Percentiles rank a stretch among this genome's conserved stretches.
Evolutionary conservation across 2,113 vertebrate genomes (phyloP).

Genomic region (Bungarus multicinctus): DNA sequence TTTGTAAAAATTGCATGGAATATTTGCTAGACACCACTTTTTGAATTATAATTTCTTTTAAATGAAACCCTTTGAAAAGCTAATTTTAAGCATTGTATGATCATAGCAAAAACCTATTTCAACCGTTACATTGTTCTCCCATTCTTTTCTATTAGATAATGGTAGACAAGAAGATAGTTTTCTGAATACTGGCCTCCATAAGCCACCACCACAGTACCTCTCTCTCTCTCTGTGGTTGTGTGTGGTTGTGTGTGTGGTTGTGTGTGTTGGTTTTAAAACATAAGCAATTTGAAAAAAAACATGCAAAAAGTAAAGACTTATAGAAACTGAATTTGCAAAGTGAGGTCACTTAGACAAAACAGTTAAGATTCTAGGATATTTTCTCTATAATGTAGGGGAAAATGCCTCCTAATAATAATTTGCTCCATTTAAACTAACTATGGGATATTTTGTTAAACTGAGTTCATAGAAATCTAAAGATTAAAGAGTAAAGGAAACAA

Average conservation of each 20-base stretch:
- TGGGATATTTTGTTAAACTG: background rate
- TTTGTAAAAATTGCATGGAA: background rate
- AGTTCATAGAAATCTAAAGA: conserved; percentile 35
- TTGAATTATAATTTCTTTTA: background rate
- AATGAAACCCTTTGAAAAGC: background rate
- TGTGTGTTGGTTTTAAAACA: conserved; percentile 21
- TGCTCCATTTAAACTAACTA: conserved; percentile 40
- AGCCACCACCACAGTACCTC: rapidly evolving
- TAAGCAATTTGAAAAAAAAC: conserved; percentile 48
- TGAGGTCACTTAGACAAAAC: conserved; percentile 44
- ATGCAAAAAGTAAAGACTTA: conserved; percentile 46
- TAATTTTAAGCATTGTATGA: background rate
- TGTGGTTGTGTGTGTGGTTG: no score
- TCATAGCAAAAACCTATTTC: background rate
- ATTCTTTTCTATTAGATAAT: background rate
- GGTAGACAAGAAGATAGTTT: background rate
- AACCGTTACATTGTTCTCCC: background rate
- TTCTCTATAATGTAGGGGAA: conserved; percentile 33
- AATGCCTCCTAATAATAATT: conserved; percentile 17
- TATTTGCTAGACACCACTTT: background rate
- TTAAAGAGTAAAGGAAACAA: background rate
- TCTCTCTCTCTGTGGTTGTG: no score
- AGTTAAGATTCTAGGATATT: conserved; percentile 39
- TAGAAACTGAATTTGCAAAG: conserved; percentile 49
- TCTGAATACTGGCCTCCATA: background rate